Evolutionary conservation across 1,140 invertebrate genomes (phyloP).

Genomic region (Conus ventricosus): DNA sequence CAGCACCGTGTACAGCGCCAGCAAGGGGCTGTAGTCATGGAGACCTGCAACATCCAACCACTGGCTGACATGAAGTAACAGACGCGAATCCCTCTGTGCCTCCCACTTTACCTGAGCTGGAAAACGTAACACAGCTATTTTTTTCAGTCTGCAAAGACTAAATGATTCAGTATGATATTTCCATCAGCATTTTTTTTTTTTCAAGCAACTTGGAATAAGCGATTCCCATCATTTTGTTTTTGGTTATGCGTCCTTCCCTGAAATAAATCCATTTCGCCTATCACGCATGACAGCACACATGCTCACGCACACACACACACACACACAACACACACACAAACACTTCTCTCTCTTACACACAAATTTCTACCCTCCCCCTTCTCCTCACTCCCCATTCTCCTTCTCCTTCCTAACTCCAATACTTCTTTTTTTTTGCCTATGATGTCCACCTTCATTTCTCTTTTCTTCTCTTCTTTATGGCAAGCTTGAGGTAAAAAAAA

Average conservation of each 20-base stretch:
- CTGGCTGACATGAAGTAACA: background rate
- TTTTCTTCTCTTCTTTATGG: too few relatives aligned
- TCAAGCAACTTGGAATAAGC: too few relatives aligned
- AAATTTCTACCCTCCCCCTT: background rate
- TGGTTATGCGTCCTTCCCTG: too few relatives aligned
- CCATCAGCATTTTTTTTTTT: too few relatives aligned
- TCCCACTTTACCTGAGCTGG: background rate
- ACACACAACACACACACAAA: background rate
- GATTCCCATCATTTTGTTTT: too few relatives aligned
- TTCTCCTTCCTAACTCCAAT: background rate
- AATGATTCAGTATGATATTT: too few relatives aligned
- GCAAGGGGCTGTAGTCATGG: conserved; percentile 69
- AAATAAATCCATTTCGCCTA: too few relatives aligned
- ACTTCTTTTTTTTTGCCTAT: too few relatives aligned
- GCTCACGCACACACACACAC: conserved; percentile 20
- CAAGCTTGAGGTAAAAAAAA: too few relatives aligned
- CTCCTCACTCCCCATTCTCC: background rate
- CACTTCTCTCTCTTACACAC: too few relatives aligned
- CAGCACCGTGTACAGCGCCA: conserved; percentile 67
- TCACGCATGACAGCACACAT: background rate
- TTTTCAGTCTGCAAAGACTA: too few relatives aligned
- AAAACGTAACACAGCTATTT: background rate
- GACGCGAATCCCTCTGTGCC: background rate
- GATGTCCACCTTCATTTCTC: too few relatives aligned
- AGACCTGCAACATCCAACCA: conserved; percentile 58